Base-by-base conservation (phyloP, 64 coral and sea anemone genomes). In the Montipora efflorescens region DNA sequence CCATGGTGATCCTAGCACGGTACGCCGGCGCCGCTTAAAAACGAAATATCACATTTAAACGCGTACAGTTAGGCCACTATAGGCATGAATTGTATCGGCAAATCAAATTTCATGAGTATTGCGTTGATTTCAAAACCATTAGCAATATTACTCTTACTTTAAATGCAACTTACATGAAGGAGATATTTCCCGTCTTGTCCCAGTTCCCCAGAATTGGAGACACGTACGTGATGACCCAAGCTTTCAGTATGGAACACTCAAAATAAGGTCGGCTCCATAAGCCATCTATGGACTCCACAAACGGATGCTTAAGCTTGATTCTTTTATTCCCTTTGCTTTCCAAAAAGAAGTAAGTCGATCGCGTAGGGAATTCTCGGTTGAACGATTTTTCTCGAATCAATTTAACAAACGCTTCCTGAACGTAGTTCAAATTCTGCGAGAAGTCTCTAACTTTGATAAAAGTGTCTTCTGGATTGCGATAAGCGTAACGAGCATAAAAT, bases 371-470 rank as follows among this genome's bases (percentile, higher is more conserved):
- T 48, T 59, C 16, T 51, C 96, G 78, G 5, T 88, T 75, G 8
- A 68, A 28, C 3, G 90, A 91, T 36, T 97, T 97, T 4, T 43
- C n/a, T 45, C 78, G 74, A 28, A 97, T 87, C 75, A 97, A 91
- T 9, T 45, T 62, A 9, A 97, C 87, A 77, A 97, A 97, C 2
- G 77, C 82, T 23, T 97, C 96, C 55, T 97, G 96, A 1, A 97
- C 19, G 64, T 97, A 97, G 11, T 93, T 97, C 96, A 93, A 97
- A 0, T 89, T 89, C 0, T 93, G 80, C 12, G 96, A 97, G n/a
- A 97, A 57, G 20, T 97, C 96, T 81, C 87, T 97, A 1, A 97
- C 93, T 82, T 95, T 97, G 67, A 97, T 97, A 22, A 84, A 97
- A 4, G 89, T 48, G 77, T 91, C 93, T 48, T 95, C 66, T 36